Evolutionary conservation across 2,888 invertebrate species (phyloP), one percentile per base, ranked within the genome.

Genomic region (Oithona nana): DNA sequence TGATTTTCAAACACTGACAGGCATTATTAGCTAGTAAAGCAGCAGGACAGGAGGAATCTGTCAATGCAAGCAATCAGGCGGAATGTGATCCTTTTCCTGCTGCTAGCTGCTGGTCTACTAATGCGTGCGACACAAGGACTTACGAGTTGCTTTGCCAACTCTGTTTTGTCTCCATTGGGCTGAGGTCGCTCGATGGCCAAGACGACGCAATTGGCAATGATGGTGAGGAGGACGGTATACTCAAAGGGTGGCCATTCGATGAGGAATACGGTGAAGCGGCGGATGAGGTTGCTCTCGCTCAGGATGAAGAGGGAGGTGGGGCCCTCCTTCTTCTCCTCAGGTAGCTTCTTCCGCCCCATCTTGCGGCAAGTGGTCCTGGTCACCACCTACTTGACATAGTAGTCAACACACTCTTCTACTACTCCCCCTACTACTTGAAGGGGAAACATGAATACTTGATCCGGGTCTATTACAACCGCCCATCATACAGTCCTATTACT

Each of bases 201-300:
- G 78, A 99, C 98, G 79, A 99, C 89, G 83, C 98, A 99, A 83
- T 98, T 99, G 81, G 97, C 97, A 80, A 98, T 97, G 65, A 67
- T 98, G 81, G 98, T 98, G 80, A 95, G 84, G 80, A 99, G 86
- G 81, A 99, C 98, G 83, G 97, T 95, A 83, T 97, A 98, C 82
- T 99, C 98, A 80, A 99, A 99, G 48, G 62, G 62, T n/a, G 93
- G 94, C 97, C 97, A 98, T 83, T 98, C 97, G 80, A 98, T 98
- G 80, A 98, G 93, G 81, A 93, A 93, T 79, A 89, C 88, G 79
- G 95, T 95, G 80, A 92, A 87, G 79, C 86, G 88, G 79, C 97
- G 59, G 49, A 62, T 62, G 56, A 39, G 26, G 80, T 95, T 95
- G 79, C 90, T 89, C 81, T 97, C 92, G 78, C 89, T 87, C 79